Evolutionary conservation across 2,888 invertebrate genomes (phyloP).

Genomic region (Sphinx pinastri): DNA sequence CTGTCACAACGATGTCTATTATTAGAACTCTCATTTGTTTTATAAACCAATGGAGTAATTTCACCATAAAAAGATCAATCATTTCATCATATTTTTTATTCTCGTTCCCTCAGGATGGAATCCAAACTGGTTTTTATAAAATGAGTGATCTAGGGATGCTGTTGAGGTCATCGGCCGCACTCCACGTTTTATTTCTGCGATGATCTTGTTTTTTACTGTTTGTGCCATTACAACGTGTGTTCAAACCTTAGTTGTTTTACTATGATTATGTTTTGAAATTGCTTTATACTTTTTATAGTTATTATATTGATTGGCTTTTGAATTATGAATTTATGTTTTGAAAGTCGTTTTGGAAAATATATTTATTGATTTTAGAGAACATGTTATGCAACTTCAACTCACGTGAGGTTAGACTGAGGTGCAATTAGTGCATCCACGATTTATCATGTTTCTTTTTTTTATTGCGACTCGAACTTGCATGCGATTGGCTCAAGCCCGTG

Average conservation of each 20-base stretch:
- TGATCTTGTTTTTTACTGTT: conserved; percentile 3
- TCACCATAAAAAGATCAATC: conserved; percentile 5
- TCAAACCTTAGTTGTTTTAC: background rate
- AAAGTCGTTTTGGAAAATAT: background rate
- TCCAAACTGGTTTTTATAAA: conserved; percentile 10
- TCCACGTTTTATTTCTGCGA: conserved; percentile 9
- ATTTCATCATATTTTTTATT: conserved; percentile 2
- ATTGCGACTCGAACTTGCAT: too few relatives aligned
- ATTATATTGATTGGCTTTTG: background rate
- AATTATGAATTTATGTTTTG: background rate
- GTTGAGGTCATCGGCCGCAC: background rate
- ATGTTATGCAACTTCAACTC: background rate
- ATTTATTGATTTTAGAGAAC: background rate
- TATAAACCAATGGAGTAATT: background rate
- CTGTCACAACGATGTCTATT: too few relatives aligned
- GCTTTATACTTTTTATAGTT: background rate
- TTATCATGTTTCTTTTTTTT: too few relatives aligned
- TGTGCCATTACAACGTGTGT: background rate
- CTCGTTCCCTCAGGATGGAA: conserved; percentile 12
- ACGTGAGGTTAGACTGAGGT: background rate
- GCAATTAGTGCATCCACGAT: too few relatives aligned
- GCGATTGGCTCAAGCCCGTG: too few relatives aligned
- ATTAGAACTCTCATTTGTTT: too few relatives aligned
- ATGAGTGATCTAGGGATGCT: conserved; percentile 10
- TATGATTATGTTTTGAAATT: conserved; percentile 7